Conservation (phyloP, 2,888 invertebrate genomes). For the Gandaritis pyraliata region DNA sequence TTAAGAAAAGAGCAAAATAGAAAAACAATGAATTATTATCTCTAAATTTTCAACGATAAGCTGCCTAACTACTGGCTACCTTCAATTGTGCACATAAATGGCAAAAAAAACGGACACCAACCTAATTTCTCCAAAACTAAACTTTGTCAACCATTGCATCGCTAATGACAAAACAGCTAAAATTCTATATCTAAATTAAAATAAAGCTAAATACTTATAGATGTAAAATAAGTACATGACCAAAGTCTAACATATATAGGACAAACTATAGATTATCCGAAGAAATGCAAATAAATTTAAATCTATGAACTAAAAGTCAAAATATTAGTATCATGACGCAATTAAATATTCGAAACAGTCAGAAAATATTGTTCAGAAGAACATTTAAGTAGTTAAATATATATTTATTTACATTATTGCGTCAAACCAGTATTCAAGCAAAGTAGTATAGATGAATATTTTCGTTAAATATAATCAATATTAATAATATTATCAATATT, state of each 20-base stretch:
- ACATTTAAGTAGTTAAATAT: background rate
- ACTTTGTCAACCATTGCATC: too few relatives aligned
- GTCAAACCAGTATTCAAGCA: background rate
- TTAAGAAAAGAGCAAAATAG: background rate
- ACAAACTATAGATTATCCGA: background rate
- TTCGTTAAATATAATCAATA: background rate
- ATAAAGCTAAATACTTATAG: constrained; percentile 6
- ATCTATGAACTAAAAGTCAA: background rate
- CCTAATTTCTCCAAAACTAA: too few relatives aligned
- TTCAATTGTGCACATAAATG: too few relatives aligned
- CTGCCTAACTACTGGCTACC: background rate
- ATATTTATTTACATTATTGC: background rate
- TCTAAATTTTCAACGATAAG: constrained; percentile 8
- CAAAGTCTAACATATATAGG: constrained; percentile 1
- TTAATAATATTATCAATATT: too few relatives aligned
- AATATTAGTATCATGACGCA: background rate
- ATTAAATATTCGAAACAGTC: background rate
- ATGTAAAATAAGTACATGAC: constrained; percentile 10
- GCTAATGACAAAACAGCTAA: too few relatives aligned
- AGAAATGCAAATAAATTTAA: constrained; percentile 17
- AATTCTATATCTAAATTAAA: background rate
- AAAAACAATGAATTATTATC: constrained; percentile 3
- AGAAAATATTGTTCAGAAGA: background rate
- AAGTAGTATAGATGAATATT: constrained; percentile 1
- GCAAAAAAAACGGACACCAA: too few relatives aligned